Evolutionary conservation across 2,888 invertebrate species (phyloP).

Genomic region (Trichopoda pennipes): DNA sequence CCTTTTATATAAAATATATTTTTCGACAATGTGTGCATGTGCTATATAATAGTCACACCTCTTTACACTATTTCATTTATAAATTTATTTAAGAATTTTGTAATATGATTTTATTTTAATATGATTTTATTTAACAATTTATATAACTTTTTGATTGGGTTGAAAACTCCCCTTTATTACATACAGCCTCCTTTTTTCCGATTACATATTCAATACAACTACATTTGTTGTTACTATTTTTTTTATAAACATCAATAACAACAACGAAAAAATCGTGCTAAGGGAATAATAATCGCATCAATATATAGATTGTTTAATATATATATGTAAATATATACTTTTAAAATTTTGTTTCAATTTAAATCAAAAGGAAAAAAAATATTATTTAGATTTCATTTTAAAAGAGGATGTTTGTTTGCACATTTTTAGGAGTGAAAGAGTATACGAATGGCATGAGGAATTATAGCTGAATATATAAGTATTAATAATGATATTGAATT

Average conservation of each 20-base stretch:
- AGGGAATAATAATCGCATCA: slow-evolving; percentile 22
- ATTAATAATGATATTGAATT: no score
- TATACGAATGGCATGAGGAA: no score
- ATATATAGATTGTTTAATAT: slow-evolving; percentile 39
- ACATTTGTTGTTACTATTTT: background rate
- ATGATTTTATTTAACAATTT: slow-evolving; percentile 13
- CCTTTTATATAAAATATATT: background rate
- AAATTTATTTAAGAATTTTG: background rate
- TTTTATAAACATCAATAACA: background rate
- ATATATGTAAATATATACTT: slow-evolving; percentile 16
- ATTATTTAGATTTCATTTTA: background rate
- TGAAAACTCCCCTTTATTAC: background rate
- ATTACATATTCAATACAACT: slow-evolving; percentile 9
- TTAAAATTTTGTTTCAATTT: slow-evolving; percentile 50
- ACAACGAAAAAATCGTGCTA: background rate
- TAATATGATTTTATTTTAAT: slow-evolving; percentile 32
- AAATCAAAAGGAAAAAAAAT: background rate
- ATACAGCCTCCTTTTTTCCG: background rate
- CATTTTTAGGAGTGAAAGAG: no score
- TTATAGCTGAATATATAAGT: no score
- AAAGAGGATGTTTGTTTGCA: no score
- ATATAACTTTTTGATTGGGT: slow-evolving; percentile 3
- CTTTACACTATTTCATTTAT: background rate
- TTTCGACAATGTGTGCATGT: background rate
- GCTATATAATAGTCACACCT: slow-evolving; percentile 5